phyloP scores from a whole-genome alignment of 1,140 invertebrate genomes.

The Oryctes rhinoceros region DNA sequence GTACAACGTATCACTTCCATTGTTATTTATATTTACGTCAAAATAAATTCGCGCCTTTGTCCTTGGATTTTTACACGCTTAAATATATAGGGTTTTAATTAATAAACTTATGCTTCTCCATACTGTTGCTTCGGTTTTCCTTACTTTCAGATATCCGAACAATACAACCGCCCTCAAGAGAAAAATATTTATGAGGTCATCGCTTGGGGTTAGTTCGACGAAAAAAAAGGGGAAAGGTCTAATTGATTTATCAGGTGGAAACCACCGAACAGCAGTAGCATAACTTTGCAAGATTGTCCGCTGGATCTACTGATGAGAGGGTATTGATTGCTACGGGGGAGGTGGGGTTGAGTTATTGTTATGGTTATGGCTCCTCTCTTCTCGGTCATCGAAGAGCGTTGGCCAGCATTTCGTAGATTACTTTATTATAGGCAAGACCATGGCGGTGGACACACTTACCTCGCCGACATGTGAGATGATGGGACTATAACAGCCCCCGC shows the following conservation, averaged over 20 bases:
- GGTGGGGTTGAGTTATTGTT: conserved; percentile 58
- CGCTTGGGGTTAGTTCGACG: conserved; percentile 33
- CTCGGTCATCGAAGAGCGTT: conserved; percentile 48
- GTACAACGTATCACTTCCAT: background rate
- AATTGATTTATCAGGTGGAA: conserved; percentile 57
- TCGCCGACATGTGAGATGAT: conserved; percentile 59
- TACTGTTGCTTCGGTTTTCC: background rate
- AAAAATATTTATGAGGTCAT: conserved; percentile 48
- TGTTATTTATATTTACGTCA: background rate
- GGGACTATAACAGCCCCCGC: conserved; percentile 56
- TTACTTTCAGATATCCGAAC: background rate
- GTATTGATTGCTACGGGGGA: conserved; percentile 45
- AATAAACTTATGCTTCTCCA: no score
- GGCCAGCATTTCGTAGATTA: conserved; percentile 57
- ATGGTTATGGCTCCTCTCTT: conserved; percentile 55
- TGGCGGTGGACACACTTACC: conserved; percentile 55
- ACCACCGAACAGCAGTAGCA: conserved; percentile 36
- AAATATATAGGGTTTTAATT: no score
- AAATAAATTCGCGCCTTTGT: conserved; percentile 43
- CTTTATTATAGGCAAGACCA: conserved; percentile 58
- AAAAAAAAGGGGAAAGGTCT: conserved; percentile 39
- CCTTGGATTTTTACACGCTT: conserved; percentile 39
- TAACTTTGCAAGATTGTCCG: conserved; percentile 45
- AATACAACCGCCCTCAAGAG: background rate
- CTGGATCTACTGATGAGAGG: conserved; percentile 47